Base-by-base conservation (phyloP, 2,113 vertebrate genomes). In the Ceyx margarethae region DNA sequence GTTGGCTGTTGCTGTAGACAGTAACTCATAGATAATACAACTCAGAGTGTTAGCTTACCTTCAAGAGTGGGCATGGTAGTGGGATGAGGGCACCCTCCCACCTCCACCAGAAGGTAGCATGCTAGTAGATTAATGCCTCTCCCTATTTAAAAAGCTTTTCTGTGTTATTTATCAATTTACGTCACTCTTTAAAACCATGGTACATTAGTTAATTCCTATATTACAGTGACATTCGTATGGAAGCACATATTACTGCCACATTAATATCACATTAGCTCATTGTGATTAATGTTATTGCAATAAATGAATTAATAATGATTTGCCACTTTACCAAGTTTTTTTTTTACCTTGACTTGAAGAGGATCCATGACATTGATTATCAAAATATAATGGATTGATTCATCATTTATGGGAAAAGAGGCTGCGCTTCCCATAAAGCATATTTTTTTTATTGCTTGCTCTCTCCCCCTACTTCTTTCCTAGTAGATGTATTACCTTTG, bases 261-360 rank as follows among this genome's bases (percentile, higher is more conserved):
- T 98, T 97, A 98, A 96, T 96, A 97, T 97, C 98, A 96, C 97
- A 98, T 98, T 97, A 97, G 95, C 87, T 96, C 57, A 45, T 95
- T 6, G 0, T 97, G 97, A 97, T 98, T 96, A 97, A 97, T 97
- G 97, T 96, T 96, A 96, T 95, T 95, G 77, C 72, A 92, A 94
- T 94, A 66, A 96, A 98, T 98, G 97, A 98, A 98, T 98, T 97
- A 98, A 97, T 98, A 98, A 98, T 97, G 97, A 97, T 95, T 97
- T 96, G 77, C 94, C 84, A 95, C 95, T 96, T 97, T 96, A 85
- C 94, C 94, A 96, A 95, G 81, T 46, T 5, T 53, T 33, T 85
- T 56, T 87, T 74, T 88, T 95, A 68, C 85, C 69, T 95, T 96
- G 96, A 98, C 96, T 65, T 96, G 95, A 96, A 97, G 93, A 97